phyloP scores from a whole-genome alignment of 2,888 invertebrate species.

The Muschampia plurimacula region DNA sequence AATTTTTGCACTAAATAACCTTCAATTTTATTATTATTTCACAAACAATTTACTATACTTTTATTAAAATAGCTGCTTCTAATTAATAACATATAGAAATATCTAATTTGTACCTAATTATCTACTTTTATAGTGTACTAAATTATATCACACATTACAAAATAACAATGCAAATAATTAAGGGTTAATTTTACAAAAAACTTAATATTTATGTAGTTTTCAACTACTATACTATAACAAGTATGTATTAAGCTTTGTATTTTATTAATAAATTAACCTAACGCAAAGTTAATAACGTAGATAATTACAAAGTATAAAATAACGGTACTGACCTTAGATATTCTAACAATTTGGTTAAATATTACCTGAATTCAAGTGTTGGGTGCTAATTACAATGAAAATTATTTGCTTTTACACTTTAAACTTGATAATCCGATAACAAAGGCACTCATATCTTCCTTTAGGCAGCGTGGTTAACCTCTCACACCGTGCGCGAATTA shows the following conservation, averaged over 20 bases:
- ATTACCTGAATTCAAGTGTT: constrained; percentile 10
- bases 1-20: background rate
- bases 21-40: no score
- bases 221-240: background rate
- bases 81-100: background rate
- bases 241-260: background rate
- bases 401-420: background rate
- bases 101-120: background rate
- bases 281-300: constrained; percentile 6
- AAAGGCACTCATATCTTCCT: background rate
- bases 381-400: constrained; percentile 5
- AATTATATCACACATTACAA: background rate
- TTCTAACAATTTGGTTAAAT: constrained; percentile 5
- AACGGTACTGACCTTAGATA: constrained; percentile 11
- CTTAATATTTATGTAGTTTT: background rate
- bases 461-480: background rate
- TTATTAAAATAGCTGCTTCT: background rate
- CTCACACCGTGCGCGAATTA: background rate
- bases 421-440: background rate
- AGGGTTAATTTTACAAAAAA: constrained; percentile 4
- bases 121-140: background rate
- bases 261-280: constrained; percentile 10
- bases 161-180: background rate
- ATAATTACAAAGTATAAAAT: constrained; percentile 5
- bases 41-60: background rate